These are phyloP conservation scores for Ectemnius lituratus DNA, from an alignment of 2,888 invertebrate species.

Conservation along the genomic window DNA sequence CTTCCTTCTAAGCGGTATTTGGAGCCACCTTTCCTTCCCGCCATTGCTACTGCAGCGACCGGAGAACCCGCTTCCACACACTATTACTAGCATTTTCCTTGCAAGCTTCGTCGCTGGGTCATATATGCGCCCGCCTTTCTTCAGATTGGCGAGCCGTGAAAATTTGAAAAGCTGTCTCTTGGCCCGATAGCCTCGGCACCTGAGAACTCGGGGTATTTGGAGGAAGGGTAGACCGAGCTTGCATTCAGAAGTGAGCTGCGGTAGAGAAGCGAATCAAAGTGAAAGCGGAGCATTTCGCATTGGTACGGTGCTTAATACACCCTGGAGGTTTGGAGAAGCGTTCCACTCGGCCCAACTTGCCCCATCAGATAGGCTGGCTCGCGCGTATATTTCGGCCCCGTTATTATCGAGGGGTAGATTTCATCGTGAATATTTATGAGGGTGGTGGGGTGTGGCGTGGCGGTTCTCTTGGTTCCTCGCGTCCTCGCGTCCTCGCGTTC, in stretches of 20 bases:
- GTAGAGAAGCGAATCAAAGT: constrained; percentile 25
- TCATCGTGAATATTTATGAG: constrained; percentile 77
- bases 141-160: no score
- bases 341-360: constrained; percentile 37
- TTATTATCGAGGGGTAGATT: constrained; percentile 77
- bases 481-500: constrained; percentile 31
- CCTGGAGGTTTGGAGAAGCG: constrained; percentile 55
- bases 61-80: no score
- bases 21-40: no score
- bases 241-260: constrained; percentile 15
- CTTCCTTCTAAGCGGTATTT: no score
- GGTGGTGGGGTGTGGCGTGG: constrained; percentile 26
- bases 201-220: no score
- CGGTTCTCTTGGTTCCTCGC: constrained; percentile 61
- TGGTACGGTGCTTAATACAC: constrained; percentile 56
- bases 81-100: no score
- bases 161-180: no score
- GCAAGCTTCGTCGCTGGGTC: no score
- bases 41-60: no score
- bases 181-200: no score
- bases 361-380: constrained; percentile 65
- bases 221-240: no score
- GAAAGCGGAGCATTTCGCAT: constrained; percentile 47
- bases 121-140: no score
- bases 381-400: constrained; percentile 72